Percentiles rank a stretch among this genome's conserved stretches.
Conservation (phyloP, 2,797 vertebrate genomes). For the Poecilia gillii region DNA sequence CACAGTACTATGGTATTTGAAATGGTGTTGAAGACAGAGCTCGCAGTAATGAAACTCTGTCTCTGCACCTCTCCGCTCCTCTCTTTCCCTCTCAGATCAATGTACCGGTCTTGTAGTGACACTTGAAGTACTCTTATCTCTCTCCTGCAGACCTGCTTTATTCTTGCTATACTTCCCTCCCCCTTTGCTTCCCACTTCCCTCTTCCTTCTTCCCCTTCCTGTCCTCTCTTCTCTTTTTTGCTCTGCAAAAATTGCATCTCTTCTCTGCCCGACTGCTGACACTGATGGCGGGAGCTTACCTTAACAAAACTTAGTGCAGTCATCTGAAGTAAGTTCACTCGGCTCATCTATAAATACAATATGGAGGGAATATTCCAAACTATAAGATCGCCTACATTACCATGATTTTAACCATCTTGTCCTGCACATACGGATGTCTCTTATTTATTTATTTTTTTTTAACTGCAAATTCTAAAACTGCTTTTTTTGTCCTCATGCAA, state of each 20-base stretch:
- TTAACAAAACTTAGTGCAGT: slow-evolving; percentile 43
- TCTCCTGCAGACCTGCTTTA: slow-evolving; percentile 73
- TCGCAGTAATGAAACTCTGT: slow-evolving; percentile 52
- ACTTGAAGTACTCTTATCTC: slow-evolving; percentile 79
- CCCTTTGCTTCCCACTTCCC: slow-evolving; percentile 22
- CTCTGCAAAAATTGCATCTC: slow-evolving; percentile 32
- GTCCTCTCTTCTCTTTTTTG: slow-evolving; percentile 15
- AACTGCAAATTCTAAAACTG: slow-evolving; percentile 3
- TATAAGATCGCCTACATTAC: not conserved
- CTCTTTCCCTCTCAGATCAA: slow-evolving; percentile 71
- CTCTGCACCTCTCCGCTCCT: slow-evolving; percentile 37
- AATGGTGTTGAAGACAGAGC: slow-evolving; percentile 51
- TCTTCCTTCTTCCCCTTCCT: slow-evolving; percentile 15
- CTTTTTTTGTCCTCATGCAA: not conserved
- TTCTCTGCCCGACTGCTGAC: slow-evolving; percentile 33
- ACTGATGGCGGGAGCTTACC: slow-evolving; percentile 50
- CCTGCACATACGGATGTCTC: not conserved
- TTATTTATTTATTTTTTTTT: not conserved
- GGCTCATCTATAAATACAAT: slow-evolving; percentile 33
- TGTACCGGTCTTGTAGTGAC: slow-evolving; percentile 78
- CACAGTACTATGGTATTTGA: slow-evolving; percentile 36
- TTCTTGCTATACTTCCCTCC: slow-evolving; percentile 51
- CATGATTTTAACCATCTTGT: not conserved
- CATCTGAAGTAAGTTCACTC: slow-evolving; percentile 29
- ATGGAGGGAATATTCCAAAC: slow-evolving; percentile 8